Percentiles rank a stretch among this genome's conserved stretches.
phyloP scores from a whole-genome alignment of 2,888 invertebrate genomes.

The Phalangium opilio region DNA sequence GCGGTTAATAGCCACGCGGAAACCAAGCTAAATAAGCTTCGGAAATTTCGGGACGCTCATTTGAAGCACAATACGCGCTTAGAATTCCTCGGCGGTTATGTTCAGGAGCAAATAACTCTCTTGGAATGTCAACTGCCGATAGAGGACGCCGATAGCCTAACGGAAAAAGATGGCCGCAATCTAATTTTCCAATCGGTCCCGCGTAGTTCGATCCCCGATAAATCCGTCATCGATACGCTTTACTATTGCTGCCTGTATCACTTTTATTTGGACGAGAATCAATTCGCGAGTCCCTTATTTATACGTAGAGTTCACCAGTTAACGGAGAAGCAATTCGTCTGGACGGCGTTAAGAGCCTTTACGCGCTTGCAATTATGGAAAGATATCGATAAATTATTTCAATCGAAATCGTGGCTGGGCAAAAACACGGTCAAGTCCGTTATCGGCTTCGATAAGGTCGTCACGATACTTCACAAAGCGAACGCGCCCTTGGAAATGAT shows the following conservation, averaged over 20 bases:
- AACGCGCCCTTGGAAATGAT: slow-evolving; percentile 14
- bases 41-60: too few relatives aligned
- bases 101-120: slow-evolving; percentile 9
- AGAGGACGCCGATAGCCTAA: slow-evolving; percentile 7
- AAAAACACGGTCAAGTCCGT: slow-evolving; percentile 10
- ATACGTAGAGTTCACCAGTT: slow-evolving; percentile 13
- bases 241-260: slow-evolving; percentile 16
- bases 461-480: slow-evolving; percentile 7
- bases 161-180: neutral
- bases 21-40: neutral
- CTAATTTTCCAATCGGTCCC: slow-evolving; percentile 4
- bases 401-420: slow-evolving; percentile 13
- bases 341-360: slow-evolving; percentile 14
- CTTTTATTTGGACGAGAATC: slow-evolving; percentile 11
- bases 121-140: slow-evolving; percentile 12
- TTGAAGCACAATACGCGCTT: neutral
- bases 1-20: neutral
- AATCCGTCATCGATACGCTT: slow-evolving; percentile 13
- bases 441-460: slow-evolving; percentile 13
- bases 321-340: slow-evolving; percentile 14
- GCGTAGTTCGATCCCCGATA: slow-evolving; percentile 5
- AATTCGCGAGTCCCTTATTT: slow-evolving; percentile 16
- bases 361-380: slow-evolving; percentile 13
- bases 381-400: slow-evolving; percentile 12
- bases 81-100: slow-evolving; percentile 1